Base-by-base conservation (phyloP, 2,888 invertebrate genomes). In the Apotomis capreana region DNA sequence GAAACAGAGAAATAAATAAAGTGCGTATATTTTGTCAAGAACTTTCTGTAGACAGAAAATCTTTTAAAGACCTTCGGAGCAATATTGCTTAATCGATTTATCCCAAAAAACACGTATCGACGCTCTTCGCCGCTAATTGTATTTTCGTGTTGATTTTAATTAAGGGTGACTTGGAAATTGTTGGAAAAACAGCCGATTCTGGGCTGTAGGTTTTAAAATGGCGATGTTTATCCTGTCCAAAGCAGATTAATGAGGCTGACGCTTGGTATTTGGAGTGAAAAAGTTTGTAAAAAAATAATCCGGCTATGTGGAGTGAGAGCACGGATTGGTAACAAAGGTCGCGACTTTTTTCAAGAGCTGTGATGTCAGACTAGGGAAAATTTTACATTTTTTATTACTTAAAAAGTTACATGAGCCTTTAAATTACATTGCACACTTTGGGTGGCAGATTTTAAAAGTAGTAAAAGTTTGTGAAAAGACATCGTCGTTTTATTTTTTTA, bases 121-220 rank as follows among this genome's bases (percentile, higher is more conserved):
- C 37, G 49, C 12, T 49, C 46, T 5, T 58, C 8, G 6, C 6
- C 57, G 58, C 49, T 68, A 51, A 40, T 68, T 59, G 67, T 68
- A 59, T 68, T 59, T 68, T 59, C 68, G 10, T 59, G 59, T 68
- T 59, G 68, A 59, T 59, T 52, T 51, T 68, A 59, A 68, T 68
- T 68, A 59, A 40, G 15, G 15, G 51, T 15, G 68, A 59, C 68
- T 51, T 59, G 58, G 13, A 40, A 59, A 68, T 52, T 13, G 36
- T 37, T n/a, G 12, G 36, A 12, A 57, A 57, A 58, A 55, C 46
- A 36, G 40, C 54, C 55, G 26, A 3, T 37, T 5, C 40, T 2
- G 51, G 49, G 51, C 15, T 51, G 52, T 6, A 12, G 58, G 37
- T 59, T 58, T 37, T 37, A 59, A 68, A 68, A 54, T 58, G n/a